phyloP scores from a whole-genome alignment of 2,113 vertebrate species.

The Etheostoma cragini region DNA sequence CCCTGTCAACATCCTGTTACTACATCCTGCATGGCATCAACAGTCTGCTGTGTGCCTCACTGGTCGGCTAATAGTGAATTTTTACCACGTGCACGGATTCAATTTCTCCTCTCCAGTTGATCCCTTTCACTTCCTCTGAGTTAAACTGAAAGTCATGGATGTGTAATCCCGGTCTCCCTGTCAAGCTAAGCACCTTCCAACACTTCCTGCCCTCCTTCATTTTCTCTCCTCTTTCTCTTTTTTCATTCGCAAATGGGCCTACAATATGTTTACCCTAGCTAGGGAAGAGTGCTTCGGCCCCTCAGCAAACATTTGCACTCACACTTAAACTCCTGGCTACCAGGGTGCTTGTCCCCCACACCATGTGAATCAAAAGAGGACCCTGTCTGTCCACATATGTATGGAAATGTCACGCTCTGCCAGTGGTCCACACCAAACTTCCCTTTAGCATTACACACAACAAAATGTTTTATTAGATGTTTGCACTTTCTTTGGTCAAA shows the following conservation, averaged over 20 bases:
- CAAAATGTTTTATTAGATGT: conserved; percentile 12
- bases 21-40: conserved; percentile 71
- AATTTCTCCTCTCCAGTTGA: conserved; percentile 75
- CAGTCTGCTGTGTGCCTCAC: conserved; percentile 50
- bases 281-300: conserved; percentile 78
- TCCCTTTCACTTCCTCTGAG: conserved; percentile 74
- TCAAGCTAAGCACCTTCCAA: conserved; percentile 81
- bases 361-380: conserved; percentile 76
- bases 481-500: not conserved
- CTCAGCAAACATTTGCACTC: conserved; percentile 86
- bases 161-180: conserved; percentile 81
- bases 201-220: conserved; percentile 80
- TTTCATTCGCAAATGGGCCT: conserved; percentile 86
- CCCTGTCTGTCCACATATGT: conserved; percentile 64
- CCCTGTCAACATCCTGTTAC: conserved; percentile 76
- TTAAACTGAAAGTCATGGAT: conserved; percentile 76
- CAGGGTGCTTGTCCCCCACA: conserved; percentile 57
- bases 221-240: conserved; percentile 52
- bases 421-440: conserved; percentile 22
- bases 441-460: conserved; percentile 9
- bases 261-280: conserved; percentile 85
- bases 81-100: conserved; percentile 74
- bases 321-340: conserved; percentile 78
- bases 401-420: conserved; percentile 65
- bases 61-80: conserved; percentile 65